These are phyloP conservation scores for Burhinus oedicnemus DNA, from an alignment of 2,113 vertebrate genomes.

Conservation along the genomic window DNA sequence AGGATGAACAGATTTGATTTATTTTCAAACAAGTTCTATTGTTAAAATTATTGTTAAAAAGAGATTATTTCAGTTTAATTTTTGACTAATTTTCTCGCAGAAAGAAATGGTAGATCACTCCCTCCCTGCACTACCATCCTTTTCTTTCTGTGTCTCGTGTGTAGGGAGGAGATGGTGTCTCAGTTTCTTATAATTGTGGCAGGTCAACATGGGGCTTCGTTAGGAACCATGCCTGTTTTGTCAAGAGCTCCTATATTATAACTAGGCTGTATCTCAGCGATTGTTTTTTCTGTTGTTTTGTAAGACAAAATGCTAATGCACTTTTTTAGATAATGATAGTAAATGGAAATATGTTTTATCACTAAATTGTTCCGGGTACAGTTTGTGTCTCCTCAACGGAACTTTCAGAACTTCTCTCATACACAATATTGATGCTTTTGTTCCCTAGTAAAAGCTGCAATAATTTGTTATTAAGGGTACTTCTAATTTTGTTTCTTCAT, in stretches of 20 bases:
- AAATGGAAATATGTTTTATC: slow-evolving; percentile 42
- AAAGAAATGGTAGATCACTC: slow-evolving; percentile 54
- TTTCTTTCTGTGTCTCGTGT: background rate
- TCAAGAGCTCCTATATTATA: background rate
- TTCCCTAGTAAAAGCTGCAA: slow-evolving; percentile 34
- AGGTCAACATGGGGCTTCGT: background rate
- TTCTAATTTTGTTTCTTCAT: slow-evolving; percentile 10
- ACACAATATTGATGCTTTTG: slow-evolving; percentile 9
- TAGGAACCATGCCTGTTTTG: background rate
- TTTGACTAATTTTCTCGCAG: slow-evolving; percentile 45
- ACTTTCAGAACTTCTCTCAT: slow-evolving; percentile 23
- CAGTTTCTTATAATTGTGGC: slow-evolving; percentile 50
- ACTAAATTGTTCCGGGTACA: slow-evolving; percentile 16
- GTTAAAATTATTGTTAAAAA: slow-evolving; percentile 51
- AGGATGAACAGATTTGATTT: slow-evolving; percentile 48
- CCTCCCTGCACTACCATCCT: background rate
- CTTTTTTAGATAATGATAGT: slow-evolving; percentile 33
- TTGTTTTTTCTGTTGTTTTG: background rate
- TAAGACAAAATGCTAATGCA: slow-evolving; percentile 14
- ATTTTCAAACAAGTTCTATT: slow-evolving; percentile 61
- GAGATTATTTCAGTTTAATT: slow-evolving; percentile 65
- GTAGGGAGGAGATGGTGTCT: slow-evolving; percentile 29
- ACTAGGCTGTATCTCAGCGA: slow-evolving; percentile 13
- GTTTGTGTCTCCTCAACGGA: background rate
- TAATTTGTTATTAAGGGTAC: background rate